These are phyloP conservation scores for Pithys albifrons DNA, from an alignment of 2,113 vertebrate genomes.

Conservation along the genomic window DNA sequence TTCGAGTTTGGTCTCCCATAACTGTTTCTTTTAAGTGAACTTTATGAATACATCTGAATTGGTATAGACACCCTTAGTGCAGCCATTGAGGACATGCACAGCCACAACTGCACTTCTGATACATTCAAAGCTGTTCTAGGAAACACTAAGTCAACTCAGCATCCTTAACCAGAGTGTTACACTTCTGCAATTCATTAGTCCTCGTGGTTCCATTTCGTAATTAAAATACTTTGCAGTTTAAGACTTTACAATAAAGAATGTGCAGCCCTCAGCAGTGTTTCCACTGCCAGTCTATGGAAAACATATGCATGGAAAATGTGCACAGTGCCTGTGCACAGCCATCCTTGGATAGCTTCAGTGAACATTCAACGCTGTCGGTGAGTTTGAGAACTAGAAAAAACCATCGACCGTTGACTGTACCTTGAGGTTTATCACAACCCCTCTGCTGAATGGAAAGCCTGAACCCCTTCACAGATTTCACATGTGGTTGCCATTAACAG, in stretches of 20 bases:
- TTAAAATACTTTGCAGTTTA: constrained; percentile 59
- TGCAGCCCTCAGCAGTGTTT: constrained; percentile 61
- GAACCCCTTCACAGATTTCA: constrained; percentile 4
- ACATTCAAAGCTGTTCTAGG: not conserved
- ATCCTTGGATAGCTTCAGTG: constrained; percentile 80
- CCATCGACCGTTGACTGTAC: constrained; percentile 99
- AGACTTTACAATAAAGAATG: constrained; percentile 60
- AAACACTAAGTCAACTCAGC: constrained; percentile 1
- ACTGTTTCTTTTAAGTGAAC: not conserved
- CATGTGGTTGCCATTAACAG: constrained; percentile 57
- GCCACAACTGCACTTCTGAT: not conserved
- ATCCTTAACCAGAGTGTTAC: not conserved
- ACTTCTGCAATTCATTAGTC: constrained; percentile 58
- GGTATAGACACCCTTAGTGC: not conserved
- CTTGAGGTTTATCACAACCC: constrained; percentile 84
- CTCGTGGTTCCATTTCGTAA: constrained; percentile 53
- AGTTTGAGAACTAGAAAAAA: constrained; percentile 91
- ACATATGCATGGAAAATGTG: constrained; percentile 48
- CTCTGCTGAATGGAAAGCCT: not conserved
- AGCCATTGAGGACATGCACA: not conserved
- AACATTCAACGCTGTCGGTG: constrained; percentile 99
- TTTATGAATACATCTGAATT: not conserved
- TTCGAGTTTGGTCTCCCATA: not conserved
- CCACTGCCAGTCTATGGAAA: constrained; percentile 57
- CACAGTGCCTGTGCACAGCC: not conserved